These are phyloP conservation scores for Epinephelus coioides DNA, from an alignment of 2,797 vertebrate species.

Conservation along the genomic window DNA sequence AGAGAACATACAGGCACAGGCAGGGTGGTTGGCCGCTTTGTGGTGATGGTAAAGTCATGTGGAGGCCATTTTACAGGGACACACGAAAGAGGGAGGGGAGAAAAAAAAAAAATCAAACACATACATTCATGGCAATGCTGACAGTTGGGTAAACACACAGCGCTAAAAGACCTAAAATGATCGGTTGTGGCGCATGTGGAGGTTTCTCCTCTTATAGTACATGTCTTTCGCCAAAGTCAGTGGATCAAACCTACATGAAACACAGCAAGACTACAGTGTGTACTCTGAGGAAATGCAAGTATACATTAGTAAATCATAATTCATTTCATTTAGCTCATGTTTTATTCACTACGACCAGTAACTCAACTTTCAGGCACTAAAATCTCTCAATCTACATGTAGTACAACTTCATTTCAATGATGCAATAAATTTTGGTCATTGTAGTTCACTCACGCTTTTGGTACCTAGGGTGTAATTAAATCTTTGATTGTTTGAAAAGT, in stretches of 20 bases:
- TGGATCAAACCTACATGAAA: slow-evolving; percentile 46
- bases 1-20: slow-evolving; percentile 56
- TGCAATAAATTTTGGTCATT: slow-evolving; percentile 39
- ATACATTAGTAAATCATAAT: not conserved
- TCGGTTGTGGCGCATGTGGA: slow-evolving; percentile 52
- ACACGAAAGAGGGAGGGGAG: slow-evolving; percentile 44
- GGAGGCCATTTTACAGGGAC: slow-evolving; percentile 77
- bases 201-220: slow-evolving; percentile 46
- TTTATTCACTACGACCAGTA: not conserved
- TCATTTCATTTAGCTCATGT: too few relatives aligned
- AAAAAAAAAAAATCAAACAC: slow-evolving; percentile 54
- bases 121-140: slow-evolving; percentile 59
- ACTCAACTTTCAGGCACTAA: slow-evolving; percentile 12
- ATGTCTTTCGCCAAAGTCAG: slow-evolving; percentile 32
- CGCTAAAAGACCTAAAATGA: slow-evolving; percentile 57
- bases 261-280: not conserved
- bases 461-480: slow-evolving; percentile 54
- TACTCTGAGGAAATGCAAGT: not conserved
- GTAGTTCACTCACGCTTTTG: slow-evolving; percentile 52
- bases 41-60: slow-evolving; percentile 74
- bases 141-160: slow-evolving; percentile 70
- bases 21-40: slow-evolving; percentile 71
- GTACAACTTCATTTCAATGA: slow-evolving; percentile 13
- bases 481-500: slow-evolving; percentile 48
- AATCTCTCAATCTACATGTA: slow-evolving; percentile 16